Percentiles rank a stretch among this genome's conserved stretches.
phyloP scores from a whole-genome alignment of 2,888 invertebrate species.

The Diarsia dahlii region DNA sequence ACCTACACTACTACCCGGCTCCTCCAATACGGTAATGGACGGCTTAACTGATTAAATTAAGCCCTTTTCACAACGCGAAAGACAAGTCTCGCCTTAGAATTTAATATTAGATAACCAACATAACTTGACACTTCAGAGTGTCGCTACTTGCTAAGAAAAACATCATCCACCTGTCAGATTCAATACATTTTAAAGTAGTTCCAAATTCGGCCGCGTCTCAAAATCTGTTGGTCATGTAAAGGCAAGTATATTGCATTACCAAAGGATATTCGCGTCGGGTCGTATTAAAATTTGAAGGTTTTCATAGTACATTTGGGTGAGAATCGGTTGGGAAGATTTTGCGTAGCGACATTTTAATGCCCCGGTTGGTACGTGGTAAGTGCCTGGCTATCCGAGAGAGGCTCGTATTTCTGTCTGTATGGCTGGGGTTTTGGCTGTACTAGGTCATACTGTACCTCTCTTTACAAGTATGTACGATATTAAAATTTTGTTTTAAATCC shows the following conservation, averaged over 20 bases:
- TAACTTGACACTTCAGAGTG: not conserved
- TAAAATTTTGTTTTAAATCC: no score
- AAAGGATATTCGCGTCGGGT: conserved; percentile 42
- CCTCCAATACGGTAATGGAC: conserved; percentile 48
- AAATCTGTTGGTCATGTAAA: not conserved
- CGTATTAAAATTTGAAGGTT: conserved; percentile 43
- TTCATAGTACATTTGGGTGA: conserved; percentile 16
- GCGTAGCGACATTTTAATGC: conserved; percentile 5
- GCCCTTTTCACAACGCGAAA: conserved; percentile 42
- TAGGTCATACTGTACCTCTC: not conserved
- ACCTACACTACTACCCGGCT: conserved; percentile 33
- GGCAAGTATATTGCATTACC: conserved; percentile 48
- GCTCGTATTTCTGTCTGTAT: not conserved
- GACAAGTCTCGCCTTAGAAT: conserved; percentile 43
- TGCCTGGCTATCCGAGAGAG: not conserved
- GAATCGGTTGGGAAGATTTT: conserved; percentile 23
- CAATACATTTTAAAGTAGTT: not conserved
- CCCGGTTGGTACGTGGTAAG: conserved; percentile 4
- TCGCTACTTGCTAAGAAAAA: not conserved
- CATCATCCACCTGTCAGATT: not conserved
- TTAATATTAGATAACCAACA: conserved; percentile 3
- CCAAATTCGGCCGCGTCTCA: not conserved
- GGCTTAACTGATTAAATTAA: conserved; percentile 57
- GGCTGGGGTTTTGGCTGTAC: not conserved
- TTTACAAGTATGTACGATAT: no score